Evolutionary conservation across 2,113 vertebrate species (phyloP), one percentile per base, ranked within the genome.

Genomic region (Colius striatus): DNA sequence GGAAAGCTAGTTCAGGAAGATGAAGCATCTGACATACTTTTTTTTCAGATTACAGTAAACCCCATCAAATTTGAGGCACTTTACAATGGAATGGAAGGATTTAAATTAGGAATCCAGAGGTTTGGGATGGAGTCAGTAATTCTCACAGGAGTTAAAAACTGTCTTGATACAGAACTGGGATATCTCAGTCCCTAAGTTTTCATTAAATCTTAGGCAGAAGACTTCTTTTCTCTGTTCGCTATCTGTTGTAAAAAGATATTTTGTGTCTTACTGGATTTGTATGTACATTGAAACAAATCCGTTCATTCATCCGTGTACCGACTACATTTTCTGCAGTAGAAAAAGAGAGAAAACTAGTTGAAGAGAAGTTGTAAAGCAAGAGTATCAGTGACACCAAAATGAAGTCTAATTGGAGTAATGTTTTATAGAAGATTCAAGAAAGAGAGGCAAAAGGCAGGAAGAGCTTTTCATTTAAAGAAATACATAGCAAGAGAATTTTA

Each of bases 61-160:
- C 8, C 17, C 54, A 48, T 79, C 10, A 68, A 48, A 85, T 60
- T 87, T 76, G 70, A 91, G 55, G 27, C 15, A n/a, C 19, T 76
- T 84, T 54, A 19, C 32, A 60, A 12, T 32, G 29, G 22, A 8
- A 36, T 80, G 47, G 36, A 94, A 70, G 48, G 18, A 36, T 30
- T 72, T 54, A 73, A 93, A 68, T 26, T 61, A 63, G 21, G 63
- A 68, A 76, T 81, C 15, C 50, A 41, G 29, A 34, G 22, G 32
- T 58, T 58, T 84, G n/a, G 21, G 23, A 68, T 34, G 27, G 10
- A 87, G 30, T 57, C 51, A 51, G 23, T 32, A 79, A 43, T 82
- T 82, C 45, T 90, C 36, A 61, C 51, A 92, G 88, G 60, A 67
- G 73, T 95, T 97, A 96, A 96, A 97, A 97, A 62, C 41, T 45